A percentile compares a stretch with the other conserved stretches of the same genome.
These are phyloP conservation scores for Oligia latruncula DNA, from an alignment of 2,888 invertebrate genomes.

Conservation along the genomic window DNA sequence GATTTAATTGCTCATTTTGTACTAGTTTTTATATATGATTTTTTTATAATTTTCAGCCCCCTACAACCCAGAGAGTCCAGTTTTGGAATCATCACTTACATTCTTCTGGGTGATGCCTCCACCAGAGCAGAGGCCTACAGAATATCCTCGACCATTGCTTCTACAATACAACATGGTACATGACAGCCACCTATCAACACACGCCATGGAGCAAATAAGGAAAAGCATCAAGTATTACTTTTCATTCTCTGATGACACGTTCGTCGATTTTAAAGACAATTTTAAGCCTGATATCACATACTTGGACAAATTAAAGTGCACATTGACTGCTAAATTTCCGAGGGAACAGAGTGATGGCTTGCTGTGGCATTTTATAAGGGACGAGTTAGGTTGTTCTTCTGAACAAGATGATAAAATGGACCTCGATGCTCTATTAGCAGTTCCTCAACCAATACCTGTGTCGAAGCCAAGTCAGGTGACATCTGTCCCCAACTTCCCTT, in stretches of 20 bases:
- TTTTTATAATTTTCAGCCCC: constrained; percentile 91
- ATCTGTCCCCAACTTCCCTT: constrained; percentile 85
- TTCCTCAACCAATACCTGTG: constrained; percentile 89
- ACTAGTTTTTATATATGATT: neutral
- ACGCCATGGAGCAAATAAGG: constrained; percentile 96
- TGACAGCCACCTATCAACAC: constrained; percentile 94
- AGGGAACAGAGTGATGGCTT: constrained; percentile 94
- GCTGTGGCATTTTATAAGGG: constrained; percentile 94
- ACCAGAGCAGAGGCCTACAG: constrained; percentile 96
- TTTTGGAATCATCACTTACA: constrained; percentile 95
- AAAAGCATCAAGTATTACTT: constrained; percentile 96
- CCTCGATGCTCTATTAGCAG: constrained; percentile 89
- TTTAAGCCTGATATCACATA: constrained; percentile 94
- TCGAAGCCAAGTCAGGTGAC: constrained; percentile 83
- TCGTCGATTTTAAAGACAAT: constrained; percentile 88
- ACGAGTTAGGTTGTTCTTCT: constrained; percentile 92
- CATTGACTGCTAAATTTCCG: constrained; percentile 95
- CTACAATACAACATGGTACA: constrained; percentile 96
- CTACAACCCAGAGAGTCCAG: constrained; percentile 94
- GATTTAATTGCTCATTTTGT: neutral
- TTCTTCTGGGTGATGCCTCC: constrained; percentile 99
- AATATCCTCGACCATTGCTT: constrained; percentile 97
- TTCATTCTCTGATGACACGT: constrained; percentile 87
- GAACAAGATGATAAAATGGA: constrained; percentile 93
- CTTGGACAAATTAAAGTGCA: constrained; percentile 96